phyloP scores from a whole-genome alignment of 1,140 invertebrate species.

The Panagrolaimus sp. region DNA sequence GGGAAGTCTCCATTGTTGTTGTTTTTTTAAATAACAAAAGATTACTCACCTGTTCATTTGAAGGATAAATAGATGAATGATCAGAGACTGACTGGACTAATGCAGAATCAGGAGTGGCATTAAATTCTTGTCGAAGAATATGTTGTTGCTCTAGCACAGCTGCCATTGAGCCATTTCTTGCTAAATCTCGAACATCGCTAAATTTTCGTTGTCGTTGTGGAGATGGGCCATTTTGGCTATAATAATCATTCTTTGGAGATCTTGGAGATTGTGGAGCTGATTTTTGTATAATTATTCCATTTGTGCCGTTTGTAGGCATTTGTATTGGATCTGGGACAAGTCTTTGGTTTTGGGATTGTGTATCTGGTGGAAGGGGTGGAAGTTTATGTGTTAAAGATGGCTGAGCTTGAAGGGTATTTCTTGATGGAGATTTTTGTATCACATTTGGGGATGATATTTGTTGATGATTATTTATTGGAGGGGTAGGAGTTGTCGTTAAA shows the following conservation, averaged over 20 bases:
- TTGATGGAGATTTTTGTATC: not conserved
- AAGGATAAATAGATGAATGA: not conserved
- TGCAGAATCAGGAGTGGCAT: conserved; percentile 36
- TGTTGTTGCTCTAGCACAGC: conserved; percentile 43
- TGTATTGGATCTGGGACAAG: not conserved
- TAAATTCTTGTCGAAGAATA: conserved; percentile 40
- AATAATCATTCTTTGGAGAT: too few species aligned
- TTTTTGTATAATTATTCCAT: not conserved
- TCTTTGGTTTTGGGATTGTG: not conserved
- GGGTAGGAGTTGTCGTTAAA: too few species aligned
- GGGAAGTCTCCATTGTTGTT: too few species aligned
- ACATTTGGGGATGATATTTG: not conserved
- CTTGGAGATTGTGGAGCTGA: not conserved
- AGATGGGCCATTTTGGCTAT: not conserved
- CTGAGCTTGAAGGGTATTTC: not conserved
- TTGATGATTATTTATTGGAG: not conserved
- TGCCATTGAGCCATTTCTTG: conserved; percentile 36
- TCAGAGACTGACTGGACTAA: not conserved
- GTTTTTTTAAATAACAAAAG: too few species aligned
- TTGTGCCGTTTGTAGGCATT: too few species aligned
- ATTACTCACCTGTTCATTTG: conserved; percentile 6
- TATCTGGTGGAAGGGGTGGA: not conserved
- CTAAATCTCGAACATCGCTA: not conserved
- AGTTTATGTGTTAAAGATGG: not conserved
- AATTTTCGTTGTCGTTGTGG: conserved; percentile 4